Conservation (phyloP, 2,797 vertebrate genomes). For the Acanthiza pusilla region DNA sequence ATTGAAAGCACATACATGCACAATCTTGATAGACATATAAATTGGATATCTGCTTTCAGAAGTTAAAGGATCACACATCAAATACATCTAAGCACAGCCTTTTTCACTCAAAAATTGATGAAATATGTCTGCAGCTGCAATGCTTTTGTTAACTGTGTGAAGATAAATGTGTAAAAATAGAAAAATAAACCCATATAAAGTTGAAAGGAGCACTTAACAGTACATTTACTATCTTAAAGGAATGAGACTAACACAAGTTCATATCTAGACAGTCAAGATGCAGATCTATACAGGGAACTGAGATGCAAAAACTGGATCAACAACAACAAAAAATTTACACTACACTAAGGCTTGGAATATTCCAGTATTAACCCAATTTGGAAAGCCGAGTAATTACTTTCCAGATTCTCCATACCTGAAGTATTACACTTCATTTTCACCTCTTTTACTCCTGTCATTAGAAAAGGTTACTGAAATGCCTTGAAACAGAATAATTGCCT, state of each 20-base stretch:
- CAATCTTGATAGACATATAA: not conserved
- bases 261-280: not conserved
- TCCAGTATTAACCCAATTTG: not conserved
- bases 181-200: not conserved
- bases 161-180: not conserved
- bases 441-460: not conserved
- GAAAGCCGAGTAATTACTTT: not conserved
- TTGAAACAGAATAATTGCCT: not conserved
- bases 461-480: not conserved
- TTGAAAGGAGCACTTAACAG: not conserved
- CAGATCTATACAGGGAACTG: not conserved
- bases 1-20: not conserved
- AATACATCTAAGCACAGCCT: not conserved
- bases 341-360: not conserved
- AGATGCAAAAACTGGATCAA: not conserved
- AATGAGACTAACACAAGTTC: not conserved
- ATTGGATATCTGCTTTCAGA: not conserved
- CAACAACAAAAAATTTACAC: not conserved
- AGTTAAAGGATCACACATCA: not conserved
- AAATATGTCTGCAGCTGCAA: not conserved
- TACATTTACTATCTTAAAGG: not conserved
- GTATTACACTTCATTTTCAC: not conserved
- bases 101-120: not conserved
- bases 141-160: not conserved
- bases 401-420: not conserved